Evolutionary conservation across 2,797 vertebrate genomes (phyloP), one percentile per base, ranked within the genome.

Genomic region (Poeciliopsis presidionis): DNA sequence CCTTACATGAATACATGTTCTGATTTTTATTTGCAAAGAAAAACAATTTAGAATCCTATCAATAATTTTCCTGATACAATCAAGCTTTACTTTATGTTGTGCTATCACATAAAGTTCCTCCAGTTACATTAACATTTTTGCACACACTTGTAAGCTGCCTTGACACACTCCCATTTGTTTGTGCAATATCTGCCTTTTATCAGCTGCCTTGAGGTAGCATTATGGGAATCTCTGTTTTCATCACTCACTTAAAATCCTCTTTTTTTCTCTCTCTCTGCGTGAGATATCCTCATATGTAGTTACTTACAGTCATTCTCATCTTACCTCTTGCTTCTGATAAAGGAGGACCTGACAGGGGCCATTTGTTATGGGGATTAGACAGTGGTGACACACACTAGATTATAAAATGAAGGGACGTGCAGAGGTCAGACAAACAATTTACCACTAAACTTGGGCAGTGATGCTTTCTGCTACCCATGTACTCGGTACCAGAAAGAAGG

Each of bases 281-380:
- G 80, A 89, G 87, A 86, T 87, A 91, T 91, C 87, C 77, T 83
- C 80, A 59, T 20, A 75, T 74, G 87, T 81, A 78, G 86, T 91
- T 91, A 82, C 90, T 93, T 90, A 93, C 92, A 88, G 87, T 87
- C 81, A 77, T 78, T 81, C 87, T 85, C 95, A 94, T 95, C 94
- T 95, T 95, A 95, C 96, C 96, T 96, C 96, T 96, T 95, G 95
- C 96, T 91, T 95, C 96, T 96, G 97, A 97, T 97, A 97, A 97
- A 96, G 96, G 96, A 96, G 96, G 81, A 86, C 92, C 88, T 94
- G 95, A 94, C 94, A 93, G 90, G 79, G 90, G 91, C 94, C 93
- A 94, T 96, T 95, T 95, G 92, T 96, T 95, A 94, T 91, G 80
- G 88, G 88, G 93, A 95, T 87, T 94, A 94, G 94, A 95, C 93